Evolutionary conservation across 2,888 invertebrate species (phyloP).

Genomic region (Drosophila quasianomalipes): DNA sequence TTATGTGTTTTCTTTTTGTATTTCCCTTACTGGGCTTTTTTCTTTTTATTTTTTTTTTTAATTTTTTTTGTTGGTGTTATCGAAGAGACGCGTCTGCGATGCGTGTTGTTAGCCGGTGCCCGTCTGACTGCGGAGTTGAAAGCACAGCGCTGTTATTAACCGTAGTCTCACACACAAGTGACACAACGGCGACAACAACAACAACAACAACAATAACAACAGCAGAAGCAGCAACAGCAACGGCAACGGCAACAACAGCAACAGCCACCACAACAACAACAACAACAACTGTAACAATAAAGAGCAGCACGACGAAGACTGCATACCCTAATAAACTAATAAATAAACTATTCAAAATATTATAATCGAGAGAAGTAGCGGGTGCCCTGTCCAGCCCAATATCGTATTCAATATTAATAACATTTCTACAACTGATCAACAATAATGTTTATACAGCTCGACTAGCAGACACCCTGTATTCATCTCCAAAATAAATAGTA

Average conservation of each 20-base stretch:
- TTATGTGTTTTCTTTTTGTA: slow-evolving; percentile 6
- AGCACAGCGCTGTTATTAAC: slow-evolving; percentile 67
- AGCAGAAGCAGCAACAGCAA: slow-evolving; percentile 26
- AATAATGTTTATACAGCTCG: not conserved
- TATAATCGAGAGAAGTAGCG: not conserved
- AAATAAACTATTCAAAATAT: not conserved
- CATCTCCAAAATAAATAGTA: not conserved
- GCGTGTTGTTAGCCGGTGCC: slow-evolving; percentile 60
- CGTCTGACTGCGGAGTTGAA: slow-evolving; percentile 68
- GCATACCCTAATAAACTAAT: not conserved
- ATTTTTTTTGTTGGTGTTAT: slow-evolving; percentile 7
- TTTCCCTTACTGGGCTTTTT: slow-evolving; percentile 24
- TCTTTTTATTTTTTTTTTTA: not conserved
- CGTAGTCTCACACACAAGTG: slow-evolving; percentile 58
- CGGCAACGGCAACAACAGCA: slow-evolving; percentile 15
- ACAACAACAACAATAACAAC: slow-evolving; percentile 5
- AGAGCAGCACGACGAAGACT: not conserved
- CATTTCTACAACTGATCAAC: not conserved
- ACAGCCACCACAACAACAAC: slow-evolving; percentile 10
- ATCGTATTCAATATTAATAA: not conserved
- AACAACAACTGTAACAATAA: not conserved
- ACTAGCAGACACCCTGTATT: not conserved
- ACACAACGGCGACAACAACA: slow-evolving; percentile 46
- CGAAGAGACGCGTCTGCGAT: slow-evolving; percentile 44
- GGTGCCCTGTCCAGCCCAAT: not conserved